Conservation (phyloP, 2,888 invertebrate genomes). For the Drosophila greeni region DNA sequence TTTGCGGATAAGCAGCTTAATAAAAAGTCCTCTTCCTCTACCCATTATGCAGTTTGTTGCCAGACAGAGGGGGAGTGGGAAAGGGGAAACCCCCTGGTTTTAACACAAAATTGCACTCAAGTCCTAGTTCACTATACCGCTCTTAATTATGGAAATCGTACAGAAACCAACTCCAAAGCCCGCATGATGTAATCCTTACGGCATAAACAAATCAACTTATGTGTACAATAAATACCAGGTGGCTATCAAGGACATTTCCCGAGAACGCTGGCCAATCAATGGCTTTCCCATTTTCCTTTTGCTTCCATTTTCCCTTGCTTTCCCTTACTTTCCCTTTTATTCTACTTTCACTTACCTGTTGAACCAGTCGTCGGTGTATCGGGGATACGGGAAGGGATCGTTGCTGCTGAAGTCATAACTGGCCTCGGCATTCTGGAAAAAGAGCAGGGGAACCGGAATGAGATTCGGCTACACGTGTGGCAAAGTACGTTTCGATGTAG, state of each 20-base stretch:
- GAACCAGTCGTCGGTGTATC: slow-evolving; percentile 99
- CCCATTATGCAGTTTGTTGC: slow-evolving; percentile 36
- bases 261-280: slow-evolving; percentile 8
- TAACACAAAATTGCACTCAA: slow-evolving; percentile 5
- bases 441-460: slow-evolving; percentile 46
- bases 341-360: slow-evolving; percentile 87
- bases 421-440: slow-evolving; percentile 95
- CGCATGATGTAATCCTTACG: slow-evolving; percentile 7
- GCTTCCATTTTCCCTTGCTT: too few species aligned
- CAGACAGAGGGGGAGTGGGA: slow-evolving; percentile 2
- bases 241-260: slow-evolving; percentile 11
- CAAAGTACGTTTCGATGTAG: slow-evolving; percentile 29
- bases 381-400: slow-evolving; percentile 98
- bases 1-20: slow-evolving; percentile 34
- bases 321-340: neutral
- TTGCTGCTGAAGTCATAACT: slow-evolving; percentile 99
- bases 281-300: slow-evolving; percentile 7
- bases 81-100: neutral
- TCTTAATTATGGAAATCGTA: slow-evolving; percentile 15
- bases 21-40: slow-evolving; percentile 24
- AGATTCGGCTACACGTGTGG: slow-evolving; percentile 1
- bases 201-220: slow-evolving; percentile 18
- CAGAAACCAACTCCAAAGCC: neutral
- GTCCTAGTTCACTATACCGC: slow-evolving; percentile 2
- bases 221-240: slow-evolving; percentile 5